Evolutionary conservation across 35 echinoderm and acorn worm species (phyloP).

Genomic region (Heliocidaris tuberculata): DNA sequence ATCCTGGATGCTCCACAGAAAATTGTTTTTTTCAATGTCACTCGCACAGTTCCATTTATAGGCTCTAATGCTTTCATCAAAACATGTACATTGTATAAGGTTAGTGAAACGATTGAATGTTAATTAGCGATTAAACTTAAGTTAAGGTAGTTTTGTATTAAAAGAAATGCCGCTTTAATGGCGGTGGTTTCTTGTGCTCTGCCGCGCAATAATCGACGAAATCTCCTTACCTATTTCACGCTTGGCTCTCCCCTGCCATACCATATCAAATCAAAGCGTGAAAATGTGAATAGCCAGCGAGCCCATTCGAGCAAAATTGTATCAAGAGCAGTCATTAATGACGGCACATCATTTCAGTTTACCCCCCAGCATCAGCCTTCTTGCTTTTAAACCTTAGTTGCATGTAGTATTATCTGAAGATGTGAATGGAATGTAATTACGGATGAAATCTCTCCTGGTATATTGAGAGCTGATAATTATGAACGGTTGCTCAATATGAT

Average conservation of each 20-base stretch:
- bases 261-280: slow-evolving; percentile 1
- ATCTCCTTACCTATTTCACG: neutral
- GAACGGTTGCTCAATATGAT: neutral
- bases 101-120: too few relatives aligned
- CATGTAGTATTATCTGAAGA: neutral
- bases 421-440: neutral
- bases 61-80: too few relatives aligned
- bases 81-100: too few relatives aligned
- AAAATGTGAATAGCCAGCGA: neutral
- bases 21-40: too few relatives aligned
- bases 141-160: neutral
- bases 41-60: too few relatives aligned
- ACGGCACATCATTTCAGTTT: neutral
- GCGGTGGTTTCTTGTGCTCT: neutral
- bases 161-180: neutral
- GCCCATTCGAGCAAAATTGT: neutral
- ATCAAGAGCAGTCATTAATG: neutral
- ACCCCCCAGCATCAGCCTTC: neutral
- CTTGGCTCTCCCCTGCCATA: neutral
- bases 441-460: neutral
- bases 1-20: too few relatives aligned
- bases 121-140: too few relatives aligned
- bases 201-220: neutral
- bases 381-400: neutral
- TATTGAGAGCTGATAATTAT: neutral